Evolutionary conservation across 2,888 invertebrate genomes (phyloP).

Genomic region (Heliconius cydno): DNA sequence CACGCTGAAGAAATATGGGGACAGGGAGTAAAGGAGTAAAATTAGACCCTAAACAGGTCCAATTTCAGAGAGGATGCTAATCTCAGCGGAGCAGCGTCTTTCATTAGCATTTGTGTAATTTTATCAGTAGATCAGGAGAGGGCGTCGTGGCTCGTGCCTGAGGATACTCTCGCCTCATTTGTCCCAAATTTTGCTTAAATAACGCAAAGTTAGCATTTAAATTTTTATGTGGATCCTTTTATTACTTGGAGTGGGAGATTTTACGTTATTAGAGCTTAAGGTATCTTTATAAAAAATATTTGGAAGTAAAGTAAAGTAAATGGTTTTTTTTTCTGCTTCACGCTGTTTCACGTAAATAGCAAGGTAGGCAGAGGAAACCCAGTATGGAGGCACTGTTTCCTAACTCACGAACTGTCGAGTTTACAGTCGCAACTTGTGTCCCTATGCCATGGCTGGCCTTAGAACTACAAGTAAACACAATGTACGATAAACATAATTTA

Average conservation of each 20-base stretch:
- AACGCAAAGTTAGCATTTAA: constrained; percentile 40
- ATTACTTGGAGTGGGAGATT: constrained; percentile 19
- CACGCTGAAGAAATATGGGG: constrained; percentile 35
- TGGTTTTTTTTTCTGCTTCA: no score
- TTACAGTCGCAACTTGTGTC: no score
- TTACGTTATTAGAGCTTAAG: neutral
- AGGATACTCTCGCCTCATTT: constrained; percentile 61
- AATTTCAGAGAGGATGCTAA: constrained; percentile 72
- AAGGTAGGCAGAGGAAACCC: no score
- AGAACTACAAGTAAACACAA: neutral
- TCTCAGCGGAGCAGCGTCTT: constrained; percentile 68
- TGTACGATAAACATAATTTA: neutral
- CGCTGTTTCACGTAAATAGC: no score
- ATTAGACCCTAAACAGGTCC: constrained; percentile 60
- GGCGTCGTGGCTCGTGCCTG: constrained; percentile 37
- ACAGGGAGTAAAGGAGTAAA: constrained; percentile 35
- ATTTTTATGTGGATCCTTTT: constrained; percentile 34
- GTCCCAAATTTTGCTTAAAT: constrained; percentile 52
- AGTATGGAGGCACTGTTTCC: no score
- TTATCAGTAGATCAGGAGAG: constrained; percentile 64
- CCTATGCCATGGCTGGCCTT: no score
- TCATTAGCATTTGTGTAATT: constrained; percentile 80
- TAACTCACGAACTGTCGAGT: no score
- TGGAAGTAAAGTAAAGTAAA: no score
- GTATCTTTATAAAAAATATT: neutral